Evolutionary conservation across 2,888 invertebrate genomes (phyloP).

Genomic region (Agrilus mali): DNA sequence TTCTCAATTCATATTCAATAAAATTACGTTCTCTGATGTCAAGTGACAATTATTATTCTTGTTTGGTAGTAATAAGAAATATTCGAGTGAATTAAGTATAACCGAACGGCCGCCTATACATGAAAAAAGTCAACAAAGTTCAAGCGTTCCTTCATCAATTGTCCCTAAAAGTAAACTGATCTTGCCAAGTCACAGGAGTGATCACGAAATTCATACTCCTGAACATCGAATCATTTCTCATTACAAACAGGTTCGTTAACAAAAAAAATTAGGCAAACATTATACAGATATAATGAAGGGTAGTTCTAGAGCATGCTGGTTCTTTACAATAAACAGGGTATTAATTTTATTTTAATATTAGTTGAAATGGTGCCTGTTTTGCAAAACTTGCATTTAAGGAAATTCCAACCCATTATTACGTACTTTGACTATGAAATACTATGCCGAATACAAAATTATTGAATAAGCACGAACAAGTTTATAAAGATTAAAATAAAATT

Average conservation of each 20-base stretch:
- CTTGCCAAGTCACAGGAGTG: slow-evolving; percentile 44
- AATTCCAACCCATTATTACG: too few relatives aligned
- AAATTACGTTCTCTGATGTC: background rate
- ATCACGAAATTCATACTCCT: slow-evolving; percentile 49
- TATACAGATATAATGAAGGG: too few relatives aligned
- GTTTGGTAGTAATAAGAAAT: slow-evolving; percentile 35
- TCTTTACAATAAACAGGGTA: background rate
- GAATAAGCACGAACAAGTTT: too few relatives aligned
- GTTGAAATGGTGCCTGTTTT: too few relatives aligned
- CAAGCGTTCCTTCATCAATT: slow-evolving; percentile 24
- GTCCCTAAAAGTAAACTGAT: slow-evolving; percentile 25
- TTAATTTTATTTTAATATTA: too few relatives aligned
- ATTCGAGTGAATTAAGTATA: slow-evolving; percentile 45
- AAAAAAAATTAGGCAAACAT: background rate
- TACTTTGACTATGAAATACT: too few relatives aligned
- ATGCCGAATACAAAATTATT: too few relatives aligned
- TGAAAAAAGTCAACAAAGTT: slow-evolving; percentile 18
- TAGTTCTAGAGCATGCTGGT: background rate
- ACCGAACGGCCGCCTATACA: slow-evolving; percentile 31
- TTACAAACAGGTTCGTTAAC: slow-evolving; percentile 8
- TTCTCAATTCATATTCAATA: too few relatives aligned
- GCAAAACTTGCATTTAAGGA: too few relatives aligned
- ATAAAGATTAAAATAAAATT: too few relatives aligned
- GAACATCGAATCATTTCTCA: slow-evolving; percentile 38
- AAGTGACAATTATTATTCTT: background rate